Percentiles rank a stretch among this genome's conserved stretches.
Evolutionary conservation across 2,797 vertebrate genomes (phyloP).

Genomic region (Labeo calbasu): DNA sequence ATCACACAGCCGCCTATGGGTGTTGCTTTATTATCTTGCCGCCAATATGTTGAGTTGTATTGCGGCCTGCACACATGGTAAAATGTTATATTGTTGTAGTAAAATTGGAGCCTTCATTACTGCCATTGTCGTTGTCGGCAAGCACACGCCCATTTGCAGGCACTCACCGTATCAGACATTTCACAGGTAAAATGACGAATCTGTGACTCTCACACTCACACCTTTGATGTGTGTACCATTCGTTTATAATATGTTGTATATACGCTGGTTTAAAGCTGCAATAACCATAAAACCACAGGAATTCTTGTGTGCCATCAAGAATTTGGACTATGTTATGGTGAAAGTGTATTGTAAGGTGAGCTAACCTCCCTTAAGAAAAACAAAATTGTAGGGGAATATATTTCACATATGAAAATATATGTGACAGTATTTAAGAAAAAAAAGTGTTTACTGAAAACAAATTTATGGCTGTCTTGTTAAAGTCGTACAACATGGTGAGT

Average conservation of each 20-base stretch:
- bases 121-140: neutral
- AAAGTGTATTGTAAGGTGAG: neutral
- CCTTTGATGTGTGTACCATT: neutral
- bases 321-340: neutral
- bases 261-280: neutral
- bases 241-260: neutral
- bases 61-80: neutral
- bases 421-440: neutral
- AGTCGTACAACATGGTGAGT: too few species aligned
- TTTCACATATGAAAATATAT: too few species aligned
- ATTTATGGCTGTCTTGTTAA: too few species aligned
- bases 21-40: neutral
- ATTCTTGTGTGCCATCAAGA: neutral
- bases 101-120: neutral
- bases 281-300: conserved; percentile 33
- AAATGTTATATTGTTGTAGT: neutral
- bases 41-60: neutral
- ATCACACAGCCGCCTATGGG: neutral
- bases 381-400: neutral
- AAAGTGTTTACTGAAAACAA: neutral
- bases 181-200: conserved; percentile 24
- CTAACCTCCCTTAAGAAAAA: neutral
- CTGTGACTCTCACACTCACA: neutral
- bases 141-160: neutral
- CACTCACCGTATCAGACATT: neutral